phyloP scores from a whole-genome alignment of 2,888 invertebrate species.

The Drepana falcataria region DNA sequence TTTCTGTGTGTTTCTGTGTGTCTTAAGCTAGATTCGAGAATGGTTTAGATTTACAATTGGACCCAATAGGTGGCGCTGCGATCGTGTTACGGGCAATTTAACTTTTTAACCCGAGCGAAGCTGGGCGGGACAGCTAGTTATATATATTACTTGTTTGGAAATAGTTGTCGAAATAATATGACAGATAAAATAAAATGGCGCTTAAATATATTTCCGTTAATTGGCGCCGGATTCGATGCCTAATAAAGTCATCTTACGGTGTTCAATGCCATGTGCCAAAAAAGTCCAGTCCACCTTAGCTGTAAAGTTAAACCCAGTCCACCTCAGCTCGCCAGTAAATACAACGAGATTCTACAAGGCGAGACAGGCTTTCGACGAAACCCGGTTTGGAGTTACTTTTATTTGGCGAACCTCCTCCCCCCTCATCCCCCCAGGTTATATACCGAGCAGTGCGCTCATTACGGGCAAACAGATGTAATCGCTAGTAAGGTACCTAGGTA shows the following conservation, averaged over 20 bases:
- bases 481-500: slow-evolving; percentile 10
- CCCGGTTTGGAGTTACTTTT: slow-evolving; percentile 45
- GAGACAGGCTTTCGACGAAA: slow-evolving; percentile 46
- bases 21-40: too few relatives aligned
- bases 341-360: slow-evolving; percentile 44
- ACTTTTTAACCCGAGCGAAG: too few relatives aligned
- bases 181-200: background rate
- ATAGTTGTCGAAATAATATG: background rate
- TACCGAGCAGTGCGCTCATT: slow-evolving; percentile 31
- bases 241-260: slow-evolving; percentile 38
- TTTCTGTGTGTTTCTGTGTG: too few relatives aligned
- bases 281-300: slow-evolving; percentile 39
- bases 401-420: slow-evolving; percentile 24
- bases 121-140: too few relatives aligned
- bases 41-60: too few relatives aligned
- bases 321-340: slow-evolving; percentile 39
- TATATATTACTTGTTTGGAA: too few relatives aligned
- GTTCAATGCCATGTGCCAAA: slow-evolving; percentile 55
- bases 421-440: slow-evolving; percentile 12
- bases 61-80: too few relatives aligned
- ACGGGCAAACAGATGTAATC: slow-evolving; percentile 14
- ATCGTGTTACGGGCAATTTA: too few relatives aligned
- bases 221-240: slow-evolving; percentile 32
- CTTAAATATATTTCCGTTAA: slow-evolving; percentile 22
- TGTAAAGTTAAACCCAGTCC: slow-evolving; percentile 32